Percentiles rank a stretch among this genome's conserved stretches.
phyloP scores from a whole-genome alignment of 2,797 vertebrate species.

The Gymnopithys bicolor region DNA sequence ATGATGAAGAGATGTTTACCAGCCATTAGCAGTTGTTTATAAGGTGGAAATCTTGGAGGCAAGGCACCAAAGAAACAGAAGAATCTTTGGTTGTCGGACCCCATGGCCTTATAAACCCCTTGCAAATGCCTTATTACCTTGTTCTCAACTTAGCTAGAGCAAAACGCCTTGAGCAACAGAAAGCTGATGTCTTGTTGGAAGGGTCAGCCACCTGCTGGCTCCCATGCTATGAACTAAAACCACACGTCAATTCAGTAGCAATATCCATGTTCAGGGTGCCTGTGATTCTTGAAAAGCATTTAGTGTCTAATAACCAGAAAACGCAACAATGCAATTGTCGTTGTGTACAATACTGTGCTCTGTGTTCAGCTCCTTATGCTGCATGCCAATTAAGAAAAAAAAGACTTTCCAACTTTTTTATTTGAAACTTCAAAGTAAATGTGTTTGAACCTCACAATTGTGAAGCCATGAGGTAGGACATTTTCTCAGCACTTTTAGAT shows the following conservation, averaged over 20 bases:
- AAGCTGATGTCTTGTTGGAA: constrained; percentile 44
- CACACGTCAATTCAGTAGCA: constrained; percentile 68
- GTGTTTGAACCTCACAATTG: constrained; percentile 67
- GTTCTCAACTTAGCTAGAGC: constrained; percentile 67
- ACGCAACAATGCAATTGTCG: constrained; percentile 69
- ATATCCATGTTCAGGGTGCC: constrained; percentile 73
- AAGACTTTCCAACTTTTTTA: constrained; percentile 53
- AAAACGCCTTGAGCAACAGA: constrained; percentile 61
- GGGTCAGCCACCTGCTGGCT: constrained; percentile 34
- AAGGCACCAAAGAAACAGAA: constrained; percentile 50
- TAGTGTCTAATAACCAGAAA: constrained; percentile 68
- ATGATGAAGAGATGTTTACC: constrained; percentile 61
- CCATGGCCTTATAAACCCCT: constrained; percentile 64
- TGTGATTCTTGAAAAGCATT: constrained; percentile 74
- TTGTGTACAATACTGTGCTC: constrained; percentile 39
- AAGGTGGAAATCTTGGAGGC: constrained; percentile 60
- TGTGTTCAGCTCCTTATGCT: constrained; percentile 61
- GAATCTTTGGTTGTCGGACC: constrained; percentile 57
- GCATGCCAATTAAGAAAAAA: constrained; percentile 63
- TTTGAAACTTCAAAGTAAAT: constrained; percentile 44
- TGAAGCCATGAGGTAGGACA: constrained; percentile 64
- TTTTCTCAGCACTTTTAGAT: constrained; percentile 65
- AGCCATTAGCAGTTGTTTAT: constrained; percentile 69
- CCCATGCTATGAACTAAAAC: constrained; percentile 24
- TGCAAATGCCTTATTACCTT: constrained; percentile 74